Evolutionary conservation across 1,140 invertebrate genomes (phyloP), one percentile per base, ranked within the genome.

Genomic region (Procambarus clarkii): DNA sequence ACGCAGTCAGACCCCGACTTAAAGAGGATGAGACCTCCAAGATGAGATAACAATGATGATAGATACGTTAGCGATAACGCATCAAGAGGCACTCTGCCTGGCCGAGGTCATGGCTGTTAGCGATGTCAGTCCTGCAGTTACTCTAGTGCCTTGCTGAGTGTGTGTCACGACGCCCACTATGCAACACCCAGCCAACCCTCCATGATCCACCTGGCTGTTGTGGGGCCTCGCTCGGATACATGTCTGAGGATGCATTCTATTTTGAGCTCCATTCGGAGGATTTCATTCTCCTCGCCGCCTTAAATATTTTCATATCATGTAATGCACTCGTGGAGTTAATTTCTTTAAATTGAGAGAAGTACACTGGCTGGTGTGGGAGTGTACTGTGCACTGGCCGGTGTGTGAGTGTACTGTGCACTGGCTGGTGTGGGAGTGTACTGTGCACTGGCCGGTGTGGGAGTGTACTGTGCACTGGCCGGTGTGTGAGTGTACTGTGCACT

Each of bases 281-380:
- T 15, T 34, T 84, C 45, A 54, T 91, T 60, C 9, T 78, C n/a
- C 48, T 64, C 21, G 81, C 50, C 9, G 54, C 54, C 71, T 78
- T 91, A 64, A 64, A 34, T 64, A n/a, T 64, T 24, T 50, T 91
- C n/a, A 79, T 69, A 85, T 54, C 85, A 3, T 84, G 88, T 91
- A 91, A 91, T 91, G 4, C 58, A 50, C 9, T 34, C 13, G 13
- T 54, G 4, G 8, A 13, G 13, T 54, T 54, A 54, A 8, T 54
- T 5, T 13, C 50, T 54, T 54, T 54, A 9, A 54, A 9, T 54
- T 9, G 50, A 9, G 13, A 54, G 34, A 1, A 34, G 34, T 34
- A 34, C 34, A 34, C 34, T 34, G 34, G 34, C 34, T 34, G 34
- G 34, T 34, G 34, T 34, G 34, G 34, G 34, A 34, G 34, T 34